Evolutionary conservation across 2,888 invertebrate species (phyloP), one percentile per base, ranked within the genome.

Genomic region (Scaeva pyrastri): DNA sequence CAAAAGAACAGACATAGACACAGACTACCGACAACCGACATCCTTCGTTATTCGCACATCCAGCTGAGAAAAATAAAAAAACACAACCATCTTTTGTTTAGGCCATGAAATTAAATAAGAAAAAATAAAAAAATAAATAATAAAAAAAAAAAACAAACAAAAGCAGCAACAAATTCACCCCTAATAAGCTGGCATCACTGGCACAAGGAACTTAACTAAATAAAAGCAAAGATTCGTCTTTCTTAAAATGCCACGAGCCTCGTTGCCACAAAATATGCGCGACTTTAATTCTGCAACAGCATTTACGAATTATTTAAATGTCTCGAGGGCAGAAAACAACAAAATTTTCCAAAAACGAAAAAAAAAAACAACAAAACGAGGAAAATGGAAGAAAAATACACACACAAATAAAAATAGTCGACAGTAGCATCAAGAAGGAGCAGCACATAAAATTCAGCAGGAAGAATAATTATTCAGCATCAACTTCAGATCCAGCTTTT

Each of bases 161-260:
- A 45, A 58, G 8, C 31, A 66, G 43, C n/a, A 56, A 19, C 12
- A 56, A 71, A 52, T 23, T 26, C 64, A 7, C 16, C 45, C 50
- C 60, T 73, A 78, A 83, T 83, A 83, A 83, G 82, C 77, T 52
- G 31, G 52, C 43, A n/a, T n/a, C n/a, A 39, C 36, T 31, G 31
- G 31, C 31, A 31, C 5, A 31, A 31, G 8, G 0, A 31, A 31
- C 31, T 31, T 7, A 73, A 55, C 82, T 48, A 78, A 50, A 82
- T 68, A 73, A 68, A 64, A 56, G 56, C 21, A 43, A 41, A 39
- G 26, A 41, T 60, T 55, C 45, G 36, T n/a, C 45, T 45, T 43
- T n/a, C 45, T 45, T 64, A 48, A 48, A 66, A 48, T 48, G 66
- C 66, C 66, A 48, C 36, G 31, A 66, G 66, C 66, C 10, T 19